Percentiles rank a stretch among this genome's conserved stretches.
Conservation (phyloP, 1,140 invertebrate genomes). For the Conus ventricosus region DNA sequence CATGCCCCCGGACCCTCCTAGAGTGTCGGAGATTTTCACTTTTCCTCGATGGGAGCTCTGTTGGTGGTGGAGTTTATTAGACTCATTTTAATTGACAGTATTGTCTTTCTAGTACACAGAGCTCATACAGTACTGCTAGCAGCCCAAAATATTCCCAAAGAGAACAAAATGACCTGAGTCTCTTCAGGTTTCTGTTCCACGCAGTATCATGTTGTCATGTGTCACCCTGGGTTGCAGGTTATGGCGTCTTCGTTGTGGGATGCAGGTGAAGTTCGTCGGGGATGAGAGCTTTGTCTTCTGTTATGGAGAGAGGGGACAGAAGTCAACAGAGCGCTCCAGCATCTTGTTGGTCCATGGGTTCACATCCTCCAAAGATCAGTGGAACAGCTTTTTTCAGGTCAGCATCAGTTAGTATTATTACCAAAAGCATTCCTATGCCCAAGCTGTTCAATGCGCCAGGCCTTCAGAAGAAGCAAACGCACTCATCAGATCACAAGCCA, state of each 20-base stretch:
- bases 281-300: slow-evolving; percentile 55
- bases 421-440: not conserved
- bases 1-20: too few relatives aligned
- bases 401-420: not conserved
- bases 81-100: too few relatives aligned
- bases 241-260: slow-evolving; percentile 55
- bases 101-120: too few relatives aligned
- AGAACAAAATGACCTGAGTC: too few relatives aligned
- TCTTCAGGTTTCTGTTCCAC: too few relatives aligned
- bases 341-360: slow-evolving; percentile 67
- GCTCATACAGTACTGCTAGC: too few relatives aligned
- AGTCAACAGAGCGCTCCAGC: slow-evolving; percentile 49
- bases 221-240: slow-evolving; percentile 44
- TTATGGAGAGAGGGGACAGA: slow-evolving; percentile 62
- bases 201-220: too few relatives aligned
- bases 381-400: slow-evolving; percentile 59
- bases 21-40: too few relatives aligned
- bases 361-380: slow-evolving; percentile 65
- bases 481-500: too few relatives aligned
- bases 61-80: too few relatives aligned
- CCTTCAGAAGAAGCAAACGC: not conserved
- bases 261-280: slow-evolving; percentile 61
- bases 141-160: too few relatives aligned
- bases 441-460: not conserved
- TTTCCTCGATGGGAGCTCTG: too few relatives aligned